Conservation (phyloP, 2,797 vertebrate genomes). For the Sphenopsis melanotis region DNA sequence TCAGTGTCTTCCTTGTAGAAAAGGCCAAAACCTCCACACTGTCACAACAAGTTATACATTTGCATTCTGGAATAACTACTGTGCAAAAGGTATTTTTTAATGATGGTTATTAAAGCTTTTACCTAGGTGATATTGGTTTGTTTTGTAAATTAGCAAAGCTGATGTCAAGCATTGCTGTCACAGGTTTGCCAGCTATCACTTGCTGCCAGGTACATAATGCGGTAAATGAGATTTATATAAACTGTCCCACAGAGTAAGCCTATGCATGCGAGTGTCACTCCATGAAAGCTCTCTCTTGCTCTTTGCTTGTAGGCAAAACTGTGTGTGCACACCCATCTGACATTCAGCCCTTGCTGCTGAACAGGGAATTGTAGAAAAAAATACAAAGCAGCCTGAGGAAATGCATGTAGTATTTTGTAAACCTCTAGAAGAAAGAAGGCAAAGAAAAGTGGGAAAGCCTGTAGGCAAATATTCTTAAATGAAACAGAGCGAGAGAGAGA, state of each 20-base stretch:
- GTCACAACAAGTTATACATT: background rate
- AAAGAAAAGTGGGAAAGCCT: background rate
- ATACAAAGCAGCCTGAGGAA: background rate
- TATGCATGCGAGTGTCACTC: background rate
- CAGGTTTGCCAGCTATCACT: background rate
- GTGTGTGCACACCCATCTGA: background rate
- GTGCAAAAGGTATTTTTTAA: background rate
- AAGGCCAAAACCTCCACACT: background rate
- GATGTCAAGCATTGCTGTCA: background rate
- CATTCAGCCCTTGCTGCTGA: background rate
- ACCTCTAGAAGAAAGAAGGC: background rate
- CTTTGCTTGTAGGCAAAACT: background rate
- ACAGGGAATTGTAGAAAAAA: background rate
- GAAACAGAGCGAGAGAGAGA: background rate
- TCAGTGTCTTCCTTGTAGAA: background rate
- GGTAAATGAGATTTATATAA: conserved; percentile 37
- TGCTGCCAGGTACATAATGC: conserved; percentile 22
- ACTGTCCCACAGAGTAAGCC: background rate
- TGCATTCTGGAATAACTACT: background rate
- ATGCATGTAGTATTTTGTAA: background rate
- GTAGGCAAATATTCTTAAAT: background rate
- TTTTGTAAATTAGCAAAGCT: conserved; percentile 9
- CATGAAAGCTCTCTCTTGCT: background rate
- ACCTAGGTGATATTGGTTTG: background rate
- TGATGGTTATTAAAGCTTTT: background rate